Conservation (phyloP, 2,113 vertebrate species). For the Echinops telfairi region DNA sequence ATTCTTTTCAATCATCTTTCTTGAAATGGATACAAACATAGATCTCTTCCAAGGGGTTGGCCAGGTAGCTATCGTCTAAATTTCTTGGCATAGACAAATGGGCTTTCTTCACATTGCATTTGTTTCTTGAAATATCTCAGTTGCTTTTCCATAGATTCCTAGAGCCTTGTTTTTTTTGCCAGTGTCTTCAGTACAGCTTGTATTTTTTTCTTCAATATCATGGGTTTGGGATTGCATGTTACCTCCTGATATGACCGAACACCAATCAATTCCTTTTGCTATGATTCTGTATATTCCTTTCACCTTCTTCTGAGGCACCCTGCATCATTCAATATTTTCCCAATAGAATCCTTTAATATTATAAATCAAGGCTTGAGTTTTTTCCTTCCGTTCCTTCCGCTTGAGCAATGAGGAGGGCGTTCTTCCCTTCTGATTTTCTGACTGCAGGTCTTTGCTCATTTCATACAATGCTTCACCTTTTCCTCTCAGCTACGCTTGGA, state of each 20-base stretch:
- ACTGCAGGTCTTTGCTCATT: no score
- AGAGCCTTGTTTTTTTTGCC: not conserved
- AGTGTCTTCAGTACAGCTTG: not conserved
- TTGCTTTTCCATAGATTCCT: not conserved
- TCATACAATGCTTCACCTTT: no score
- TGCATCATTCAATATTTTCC: not conserved
- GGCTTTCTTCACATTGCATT: not conserved
- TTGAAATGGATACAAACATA: no score
- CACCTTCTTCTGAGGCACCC: not conserved
- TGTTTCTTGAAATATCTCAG: not conserved
- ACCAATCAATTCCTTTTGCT: not conserved
- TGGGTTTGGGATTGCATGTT: not conserved
- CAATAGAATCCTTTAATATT: not conserved
- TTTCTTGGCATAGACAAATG: not conserved
- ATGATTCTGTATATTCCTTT: not conserved
- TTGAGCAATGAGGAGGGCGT: no score
- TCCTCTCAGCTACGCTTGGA: no score
- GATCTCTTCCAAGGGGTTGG: not conserved
- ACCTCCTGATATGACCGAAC: not conserved
- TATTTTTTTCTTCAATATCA: not conserved
- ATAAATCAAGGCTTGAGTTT: not conserved
- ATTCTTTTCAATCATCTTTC: no score
- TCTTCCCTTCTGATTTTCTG: no score
- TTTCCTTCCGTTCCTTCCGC: not conserved
- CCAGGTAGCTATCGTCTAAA: not conserved